These are phyloP conservation scores for Spilogale gracilis DNA, from an alignment of 2,113 vertebrate species.

Conservation along the genomic window DNA sequence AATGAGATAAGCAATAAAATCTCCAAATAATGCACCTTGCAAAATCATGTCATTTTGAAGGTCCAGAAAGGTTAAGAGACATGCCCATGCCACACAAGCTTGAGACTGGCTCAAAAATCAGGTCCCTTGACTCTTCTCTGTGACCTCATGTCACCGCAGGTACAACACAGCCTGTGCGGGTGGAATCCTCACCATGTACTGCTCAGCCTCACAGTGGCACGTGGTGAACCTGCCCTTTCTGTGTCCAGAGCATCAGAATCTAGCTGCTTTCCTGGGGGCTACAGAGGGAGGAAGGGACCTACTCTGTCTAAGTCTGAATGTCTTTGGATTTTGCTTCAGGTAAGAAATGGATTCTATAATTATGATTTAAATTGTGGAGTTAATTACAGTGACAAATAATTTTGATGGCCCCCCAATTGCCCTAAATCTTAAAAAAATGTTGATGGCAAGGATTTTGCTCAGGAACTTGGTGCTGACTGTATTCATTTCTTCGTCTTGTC, in stretches of 20 bases:
- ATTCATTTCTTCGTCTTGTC: background rate
- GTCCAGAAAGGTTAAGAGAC: background rate
- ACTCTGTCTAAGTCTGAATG: background rate
- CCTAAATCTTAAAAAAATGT: slow-evolving; percentile 47
- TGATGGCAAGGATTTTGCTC: background rate
- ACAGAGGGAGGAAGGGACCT: background rate
- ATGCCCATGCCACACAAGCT: background rate
- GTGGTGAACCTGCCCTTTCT: background rate
- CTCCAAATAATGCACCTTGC: background rate
- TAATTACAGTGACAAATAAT: slow-evolving; percentile 49
- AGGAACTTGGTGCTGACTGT: background rate
- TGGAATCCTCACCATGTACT: rapidly evolving
- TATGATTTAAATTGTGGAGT: slow-evolving; percentile 8
- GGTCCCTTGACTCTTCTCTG: background rate
- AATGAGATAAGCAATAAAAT: background rate
- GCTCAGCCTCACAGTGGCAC: background rate
- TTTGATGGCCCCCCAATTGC: background rate
- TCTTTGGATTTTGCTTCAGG: slow-evolving; percentile 36
- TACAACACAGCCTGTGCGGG: background rate
- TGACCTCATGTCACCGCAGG: background rate
- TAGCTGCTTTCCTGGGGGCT: background rate
- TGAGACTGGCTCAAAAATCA: background rate
- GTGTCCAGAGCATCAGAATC: background rate
- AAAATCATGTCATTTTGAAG: background rate
- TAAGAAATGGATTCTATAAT: background rate